A percentile compares a stretch with the other conserved stretches of the same genome.
Conservation (phyloP, 2,113 vertebrate genomes). For the Ceyx cyanopectus region DNA sequence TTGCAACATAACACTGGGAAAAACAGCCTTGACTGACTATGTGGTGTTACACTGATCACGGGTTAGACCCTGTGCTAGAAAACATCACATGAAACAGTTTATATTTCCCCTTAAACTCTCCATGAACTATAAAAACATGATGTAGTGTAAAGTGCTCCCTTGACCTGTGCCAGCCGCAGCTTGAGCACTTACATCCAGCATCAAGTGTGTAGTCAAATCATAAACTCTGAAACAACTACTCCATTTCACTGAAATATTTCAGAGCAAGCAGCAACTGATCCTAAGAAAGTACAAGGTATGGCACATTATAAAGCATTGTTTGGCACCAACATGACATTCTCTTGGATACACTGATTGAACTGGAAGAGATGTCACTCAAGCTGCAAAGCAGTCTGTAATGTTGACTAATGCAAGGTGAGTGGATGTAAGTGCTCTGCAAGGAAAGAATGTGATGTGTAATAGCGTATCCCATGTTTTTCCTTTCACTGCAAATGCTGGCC, state of each 20-base stretch:
- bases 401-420: not conserved
- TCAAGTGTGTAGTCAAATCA: not conserved
- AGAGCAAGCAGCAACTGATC: not conserved
- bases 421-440: not conserved
- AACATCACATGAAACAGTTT: not conserved
- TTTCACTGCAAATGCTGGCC: not conserved
- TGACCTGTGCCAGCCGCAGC: not conserved
- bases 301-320: not conserved
- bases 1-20: not conserved
- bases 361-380: not conserved
- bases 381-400: not conserved
- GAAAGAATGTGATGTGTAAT: not conserved
- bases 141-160: not conserved
- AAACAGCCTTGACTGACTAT: not conserved
- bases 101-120: not conserved
- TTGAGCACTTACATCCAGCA: not conserved
- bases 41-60: not conserved
- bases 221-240: not conserved
- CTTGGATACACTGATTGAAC: not conserved
- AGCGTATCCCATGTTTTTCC: accelerated
- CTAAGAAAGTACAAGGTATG: not conserved
- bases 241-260: not conserved
- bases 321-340: not conserved
- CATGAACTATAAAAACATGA: not conserved
- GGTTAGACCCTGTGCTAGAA: not conserved